Percentiles rank a stretch among this genome's conserved stretches.
These are phyloP conservation scores for Onychostoma macrolepis DNA, from an alignment of 2,113 vertebrate genomes.

Conservation along the genomic window DNA sequence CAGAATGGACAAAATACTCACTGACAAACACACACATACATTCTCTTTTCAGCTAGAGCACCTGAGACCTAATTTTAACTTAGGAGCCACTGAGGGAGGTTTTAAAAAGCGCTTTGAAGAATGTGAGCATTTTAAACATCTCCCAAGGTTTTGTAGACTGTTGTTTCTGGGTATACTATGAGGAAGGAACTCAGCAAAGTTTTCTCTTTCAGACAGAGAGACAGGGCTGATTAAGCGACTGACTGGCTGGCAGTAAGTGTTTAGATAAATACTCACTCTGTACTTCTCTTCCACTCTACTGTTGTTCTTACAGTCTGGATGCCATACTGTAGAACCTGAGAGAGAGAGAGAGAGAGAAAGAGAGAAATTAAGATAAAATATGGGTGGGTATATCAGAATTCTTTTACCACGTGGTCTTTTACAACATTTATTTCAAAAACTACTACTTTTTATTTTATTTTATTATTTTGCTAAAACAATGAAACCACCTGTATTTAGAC, in stretches of 20 bases:
- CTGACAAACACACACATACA: slow-evolving; percentile 35
- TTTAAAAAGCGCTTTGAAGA: slow-evolving; percentile 1
- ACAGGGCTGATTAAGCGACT: neutral
- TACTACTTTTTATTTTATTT: neutral
- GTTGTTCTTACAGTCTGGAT: slow-evolving; percentile 91
- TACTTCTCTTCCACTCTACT: slow-evolving; percentile 85
- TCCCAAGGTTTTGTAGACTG: neutral
- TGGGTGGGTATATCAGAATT: neutral
- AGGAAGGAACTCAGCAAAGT: neutral
- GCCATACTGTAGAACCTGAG: slow-evolving; percentile 93
- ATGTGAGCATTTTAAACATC: neutral
- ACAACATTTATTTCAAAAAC: neutral
- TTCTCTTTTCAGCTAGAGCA: neutral
- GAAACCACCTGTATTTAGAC: neutral
- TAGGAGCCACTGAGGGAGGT: neutral
- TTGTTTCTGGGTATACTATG: neutral
- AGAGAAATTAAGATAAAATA: neutral
- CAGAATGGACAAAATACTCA: slow-evolving; percentile 42
- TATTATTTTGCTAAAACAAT: neutral
- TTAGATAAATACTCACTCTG: slow-evolving; percentile 78
- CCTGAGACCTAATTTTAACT: neutral
- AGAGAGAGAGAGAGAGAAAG: slow-evolving; percentile 15
- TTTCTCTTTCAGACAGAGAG: neutral
- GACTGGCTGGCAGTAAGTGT: neutral
- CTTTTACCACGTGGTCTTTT: neutral